Percentiles rank a stretch among this genome's conserved stretches.
Evolutionary conservation across 2,797 vertebrate species (phyloP).

Genomic region (Notolepis coatsorum): DNA sequence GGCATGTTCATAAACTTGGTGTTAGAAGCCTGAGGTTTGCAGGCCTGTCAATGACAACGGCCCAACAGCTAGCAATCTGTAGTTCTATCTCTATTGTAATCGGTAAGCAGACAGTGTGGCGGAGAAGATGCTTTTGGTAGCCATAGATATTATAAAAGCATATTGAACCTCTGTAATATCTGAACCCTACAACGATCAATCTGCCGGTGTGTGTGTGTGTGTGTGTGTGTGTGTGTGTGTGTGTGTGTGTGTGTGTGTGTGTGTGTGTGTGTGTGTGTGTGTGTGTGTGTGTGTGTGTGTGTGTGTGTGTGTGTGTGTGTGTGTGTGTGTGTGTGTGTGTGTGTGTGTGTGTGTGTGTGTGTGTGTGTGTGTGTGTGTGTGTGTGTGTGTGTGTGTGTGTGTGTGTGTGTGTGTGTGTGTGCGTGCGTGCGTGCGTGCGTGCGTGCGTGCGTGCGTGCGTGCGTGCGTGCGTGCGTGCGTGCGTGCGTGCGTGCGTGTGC

Average conservation of each 20-base stretch:
- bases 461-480: neutral
- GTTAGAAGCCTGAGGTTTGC: no score
- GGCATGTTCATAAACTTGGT: no score
- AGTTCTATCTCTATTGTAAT: no score
- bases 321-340: conserved; percentile 2
- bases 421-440: conserved; percentile 36
- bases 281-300: conserved; percentile 17
- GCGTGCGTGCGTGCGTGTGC: conserved; percentile 3
- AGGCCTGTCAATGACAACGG: no score
- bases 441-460: conserved; percentile 10
- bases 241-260: conserved; percentile 15
- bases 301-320: conserved; percentile 25
- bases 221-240: conserved; percentile 20
- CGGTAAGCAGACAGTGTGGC: no score
- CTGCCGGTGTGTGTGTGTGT: neutral
- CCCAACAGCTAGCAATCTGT: no score
- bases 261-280: conserved; percentile 19
- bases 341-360: conserved; percentile 27
- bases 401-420: conserved; percentile 8
- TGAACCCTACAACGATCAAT: no score
- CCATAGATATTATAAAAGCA: no score
- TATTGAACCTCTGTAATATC: no score
- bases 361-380: conserved; percentile 13
- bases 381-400: neutral
- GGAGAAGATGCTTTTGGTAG: no score